A percentile compares a stretch with the other conserved stretches of the same genome.
These are phyloP conservation scores for Acrocephalus scirpaceus DNA, from an alignment of 2,797 vertebrate species.

Conservation along the genomic window DNA sequence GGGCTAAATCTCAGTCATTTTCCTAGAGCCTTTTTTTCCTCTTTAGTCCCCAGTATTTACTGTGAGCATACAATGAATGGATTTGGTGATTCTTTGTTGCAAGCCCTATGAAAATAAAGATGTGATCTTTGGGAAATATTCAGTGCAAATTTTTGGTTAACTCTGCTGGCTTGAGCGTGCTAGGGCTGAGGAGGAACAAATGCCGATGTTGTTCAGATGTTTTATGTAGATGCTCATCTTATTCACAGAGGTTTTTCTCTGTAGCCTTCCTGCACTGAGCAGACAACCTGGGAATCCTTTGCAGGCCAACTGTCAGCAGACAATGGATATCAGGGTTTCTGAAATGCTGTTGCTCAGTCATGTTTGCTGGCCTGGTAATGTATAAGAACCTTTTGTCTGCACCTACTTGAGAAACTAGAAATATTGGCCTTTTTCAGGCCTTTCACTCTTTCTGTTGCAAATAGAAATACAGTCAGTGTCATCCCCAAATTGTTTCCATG, in stretches of 20 bases:
- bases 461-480: neutral
- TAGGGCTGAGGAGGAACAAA: neutral
- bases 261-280: neutral
- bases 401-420: neutral
- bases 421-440: neutral
- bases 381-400: neutral
- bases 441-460: neutral
- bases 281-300: neutral
- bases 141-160: neutral
- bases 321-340: neutral
- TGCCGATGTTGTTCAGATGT: neutral
- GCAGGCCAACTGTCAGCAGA: neutral
- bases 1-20: neutral
- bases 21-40: neutral
- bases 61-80: neutral
- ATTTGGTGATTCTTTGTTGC: neutral
- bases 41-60: neutral
- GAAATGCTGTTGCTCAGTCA: neutral
- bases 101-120: neutral
- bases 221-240: neutral
- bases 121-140: neutral
- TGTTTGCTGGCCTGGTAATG: neutral
- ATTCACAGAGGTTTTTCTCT: neutral
- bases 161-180: neutral
- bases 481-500: neutral